These are phyloP conservation scores for Carassius gibelio DNA, from an alignment of 2,113 vertebrate genomes.

Conservation along the genomic window DNA sequence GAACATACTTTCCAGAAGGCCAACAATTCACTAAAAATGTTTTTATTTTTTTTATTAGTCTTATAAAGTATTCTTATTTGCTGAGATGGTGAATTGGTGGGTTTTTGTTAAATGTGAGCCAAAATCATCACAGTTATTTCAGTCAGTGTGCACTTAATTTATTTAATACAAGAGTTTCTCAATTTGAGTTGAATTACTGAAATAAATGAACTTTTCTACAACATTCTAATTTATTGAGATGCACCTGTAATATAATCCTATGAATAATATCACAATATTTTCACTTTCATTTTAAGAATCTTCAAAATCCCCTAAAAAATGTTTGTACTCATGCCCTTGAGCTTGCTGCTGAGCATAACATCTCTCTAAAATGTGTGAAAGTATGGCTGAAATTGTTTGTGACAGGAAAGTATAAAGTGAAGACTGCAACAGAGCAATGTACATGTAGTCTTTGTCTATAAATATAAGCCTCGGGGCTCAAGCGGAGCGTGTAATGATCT, in stretches of 20 bases:
- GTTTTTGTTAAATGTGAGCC: no score
- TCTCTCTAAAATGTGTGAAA: slow-evolving; percentile 12
- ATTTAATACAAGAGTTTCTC: no score
- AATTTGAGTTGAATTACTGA: no score
- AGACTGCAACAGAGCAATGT: slow-evolving; percentile 30
- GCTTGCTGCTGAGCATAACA: background rate
- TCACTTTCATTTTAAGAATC: background rate
- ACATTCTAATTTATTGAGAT: no score
- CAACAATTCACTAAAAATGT: no score
- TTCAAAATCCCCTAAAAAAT: background rate
- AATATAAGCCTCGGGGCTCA: slow-evolving; percentile 55
- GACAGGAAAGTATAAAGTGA: slow-evolving; percentile 37
- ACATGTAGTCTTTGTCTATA: slow-evolving; percentile 60
- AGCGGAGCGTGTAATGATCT: slow-evolving; percentile 54
- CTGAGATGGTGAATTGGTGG: no score
- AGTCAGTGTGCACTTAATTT: no score
- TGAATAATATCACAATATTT: background rate
- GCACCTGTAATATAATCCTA: background rate
- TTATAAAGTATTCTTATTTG: no score
- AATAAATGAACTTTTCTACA: no score
- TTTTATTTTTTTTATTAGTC: no score
- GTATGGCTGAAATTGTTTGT: slow-evolving; percentile 25
- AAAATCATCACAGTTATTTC: no score
- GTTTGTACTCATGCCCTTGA: background rate
- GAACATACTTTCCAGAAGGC: no score